A percentile compares a stretch with the other conserved stretches of the same genome.
phyloP scores from a whole-genome alignment of 2,888 invertebrate species.

The Chymomyza fuscimana region DNA sequence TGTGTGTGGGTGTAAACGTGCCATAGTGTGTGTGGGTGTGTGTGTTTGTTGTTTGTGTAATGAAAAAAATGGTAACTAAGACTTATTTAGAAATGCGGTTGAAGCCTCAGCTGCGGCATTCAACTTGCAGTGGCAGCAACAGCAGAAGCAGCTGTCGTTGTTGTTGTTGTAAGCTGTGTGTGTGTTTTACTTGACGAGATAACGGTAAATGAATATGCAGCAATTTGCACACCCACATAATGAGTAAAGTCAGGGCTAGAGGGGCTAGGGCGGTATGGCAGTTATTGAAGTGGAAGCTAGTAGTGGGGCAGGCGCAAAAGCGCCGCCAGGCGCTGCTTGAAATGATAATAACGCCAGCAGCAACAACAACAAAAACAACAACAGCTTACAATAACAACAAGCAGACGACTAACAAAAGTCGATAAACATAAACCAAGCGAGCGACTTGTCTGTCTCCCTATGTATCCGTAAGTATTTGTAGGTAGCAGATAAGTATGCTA shows the following conservation, averaged over 20 bases:
- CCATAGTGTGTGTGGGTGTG: not conserved
- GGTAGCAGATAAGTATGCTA: slow-evolving; percentile 66
- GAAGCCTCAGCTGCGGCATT: slow-evolving; percentile 8
- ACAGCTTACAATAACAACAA: slow-evolving; percentile 24
- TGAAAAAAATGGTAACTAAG: slow-evolving; percentile 17
- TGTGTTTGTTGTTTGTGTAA: not conserved
- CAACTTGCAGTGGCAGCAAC: slow-evolving; percentile 6
- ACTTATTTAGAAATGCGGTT: slow-evolving; percentile 20
- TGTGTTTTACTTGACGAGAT: slow-evolving; percentile 70
- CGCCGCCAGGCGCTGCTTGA: slow-evolving; percentile 52
- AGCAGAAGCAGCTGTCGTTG: slow-evolving; percentile 29
- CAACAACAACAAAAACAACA: slow-evolving; percentile 14
- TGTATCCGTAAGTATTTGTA: slow-evolving; percentile 13
- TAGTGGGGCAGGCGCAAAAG: not conserved
- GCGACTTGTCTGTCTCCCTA: slow-evolving; percentile 14
- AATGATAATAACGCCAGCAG: slow-evolving; percentile 57
- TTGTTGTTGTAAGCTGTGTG: slow-evolving; percentile 57
- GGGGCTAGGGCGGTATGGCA: not conserved
- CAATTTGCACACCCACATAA: slow-evolving; percentile 75
- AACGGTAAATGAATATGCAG: slow-evolving; percentile 75
- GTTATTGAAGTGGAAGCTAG: not conserved
- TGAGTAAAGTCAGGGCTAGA: slow-evolving; percentile 42
- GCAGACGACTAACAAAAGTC: slow-evolving; percentile 68
- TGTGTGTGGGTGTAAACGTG: not conserved
- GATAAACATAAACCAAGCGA: slow-evolving; percentile 69